Percentiles rank a stretch among this genome's conserved stretches.
These are phyloP conservation scores for Mormyrus proboscirostris DNA, from an alignment of 2,797 vertebrate genomes.

Conservation along the genomic window DNA sequence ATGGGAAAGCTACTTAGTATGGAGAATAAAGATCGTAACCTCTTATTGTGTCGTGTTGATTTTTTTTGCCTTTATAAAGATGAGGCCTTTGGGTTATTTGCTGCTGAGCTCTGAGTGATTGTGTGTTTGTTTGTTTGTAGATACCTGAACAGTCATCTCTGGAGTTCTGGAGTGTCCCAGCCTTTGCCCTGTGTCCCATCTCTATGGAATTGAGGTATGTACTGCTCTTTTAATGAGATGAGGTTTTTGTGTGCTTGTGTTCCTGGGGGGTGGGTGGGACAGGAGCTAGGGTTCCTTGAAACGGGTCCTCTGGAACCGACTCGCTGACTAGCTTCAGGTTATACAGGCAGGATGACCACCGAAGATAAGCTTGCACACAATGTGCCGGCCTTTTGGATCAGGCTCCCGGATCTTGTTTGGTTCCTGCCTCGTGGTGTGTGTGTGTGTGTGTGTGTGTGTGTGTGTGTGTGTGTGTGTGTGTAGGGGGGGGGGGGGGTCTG, in stretches of 20 bases:
- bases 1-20: not conserved
- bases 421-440: not conserved
- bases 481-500: not conserved
- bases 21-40: not conserved
- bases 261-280: constrained; percentile 26
- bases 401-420: not conserved
- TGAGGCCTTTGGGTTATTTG: not conserved
- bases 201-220: constrained; percentile 29
- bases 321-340: constrained; percentile 29
- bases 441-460: no score
- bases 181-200: constrained; percentile 4
- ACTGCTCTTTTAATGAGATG: not conserved
- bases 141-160: constrained; percentile 4
- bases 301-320: constrained; percentile 25
- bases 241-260: not conserved
- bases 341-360: not conserved
- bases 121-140: constrained; percentile 13
- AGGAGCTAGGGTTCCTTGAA: constrained; percentile 34
- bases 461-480: no score
- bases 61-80: not conserved
- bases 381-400: constrained; percentile 18
- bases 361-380: constrained; percentile 22
- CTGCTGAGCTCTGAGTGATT: not conserved
- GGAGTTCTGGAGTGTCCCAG: constrained; percentile 5
- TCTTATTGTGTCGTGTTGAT: not conserved